Base-by-base conservation (phyloP, 37 sponge, comb jelly and placozoan species). In the Beroe forskalii region DNA sequence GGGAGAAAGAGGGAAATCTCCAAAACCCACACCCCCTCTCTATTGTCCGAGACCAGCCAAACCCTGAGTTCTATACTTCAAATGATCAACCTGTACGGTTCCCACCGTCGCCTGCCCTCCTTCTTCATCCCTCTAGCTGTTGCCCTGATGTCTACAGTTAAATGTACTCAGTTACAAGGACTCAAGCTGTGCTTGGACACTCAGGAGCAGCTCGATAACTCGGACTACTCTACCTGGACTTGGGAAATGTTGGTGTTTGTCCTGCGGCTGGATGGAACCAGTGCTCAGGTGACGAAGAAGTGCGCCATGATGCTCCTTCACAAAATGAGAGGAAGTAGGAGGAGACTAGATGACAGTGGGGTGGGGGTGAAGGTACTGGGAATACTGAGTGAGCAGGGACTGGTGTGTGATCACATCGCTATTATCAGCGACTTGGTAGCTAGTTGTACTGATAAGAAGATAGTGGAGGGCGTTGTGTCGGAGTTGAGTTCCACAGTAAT, bases 51-150 rank as follows among this genome's bases (percentile, higher is more conserved):
- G 4, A 17, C 28, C 2, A 38, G 1, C 12, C 30, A 80, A 43
- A 80, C 25, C 42, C 55, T 20, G 25, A 44, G 86, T 42, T 22
- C 55, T 19, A 20, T 80, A 0, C 22, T 22, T 4, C 86, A 80
- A 23, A 41, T 80, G 23, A 44, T 80, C 28, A 80, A 43, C 28
- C 48, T 80, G 30, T 80, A 80, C 55, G 86, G 86, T 38, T 33
- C 86, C 12, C 86, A 80, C 28, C 43, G 86, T 42, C 44, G 9
- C 40, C 55, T 80, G 8, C 86, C 86, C 3, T 9, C 35, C 9
- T 69, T 69, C 38, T 69, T 41, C 86, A 20, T n/a, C 86, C 30
- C 55, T 39, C 48, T 80, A 80, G 86, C 23, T 19, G 30, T 80
- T 9, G 40, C 37, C 28, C 86, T 41, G 25, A 38, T 20, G 48